These are phyloP conservation scores for Pterostichus madidus DNA, from an alignment of 2,888 invertebrate genomes.

Conservation along the genomic window DNA sequence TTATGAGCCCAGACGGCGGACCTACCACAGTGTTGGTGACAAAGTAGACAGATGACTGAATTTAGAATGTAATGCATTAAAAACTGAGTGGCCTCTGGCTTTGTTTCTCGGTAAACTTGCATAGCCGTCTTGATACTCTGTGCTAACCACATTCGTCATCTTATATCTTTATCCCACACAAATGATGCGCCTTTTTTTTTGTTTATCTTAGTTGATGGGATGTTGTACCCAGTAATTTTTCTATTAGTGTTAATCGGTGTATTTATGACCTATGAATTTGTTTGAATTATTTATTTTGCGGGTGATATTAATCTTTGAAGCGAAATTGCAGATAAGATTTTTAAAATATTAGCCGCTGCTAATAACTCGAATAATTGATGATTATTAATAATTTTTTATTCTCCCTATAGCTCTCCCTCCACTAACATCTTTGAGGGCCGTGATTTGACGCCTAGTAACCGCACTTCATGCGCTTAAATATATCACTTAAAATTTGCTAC, in stretches of 20 bases:
- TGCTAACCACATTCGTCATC: conserved; percentile 39
- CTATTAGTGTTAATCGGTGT: conserved; percentile 42
- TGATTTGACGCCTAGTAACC: no score
- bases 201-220: not conserved
- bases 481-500: no score
- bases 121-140: conserved; percentile 26
- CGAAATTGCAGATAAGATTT: no score
- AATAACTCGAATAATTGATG: no score
- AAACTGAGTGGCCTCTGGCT: conserved; percentile 59
- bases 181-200: conserved; percentile 11
- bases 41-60: conserved; percentile 67
- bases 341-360: no score
- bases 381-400: no score
- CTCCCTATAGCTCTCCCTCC: no score
- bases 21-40: conserved; percentile 67
- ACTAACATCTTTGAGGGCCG: no score
- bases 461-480: no score
- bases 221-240: conserved; percentile 41
- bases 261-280: conserved; percentile 18
- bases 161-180: conserved; percentile 15
- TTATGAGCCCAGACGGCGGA: conserved; percentile 33
- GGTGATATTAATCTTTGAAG: no score
- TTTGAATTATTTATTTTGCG: conserved; percentile 6
- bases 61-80: conserved; percentile 67
- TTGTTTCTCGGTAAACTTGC: conserved; percentile 54